phyloP scores from a whole-genome alignment of 2,797 vertebrate genomes.

The Lemur catta region DNA sequence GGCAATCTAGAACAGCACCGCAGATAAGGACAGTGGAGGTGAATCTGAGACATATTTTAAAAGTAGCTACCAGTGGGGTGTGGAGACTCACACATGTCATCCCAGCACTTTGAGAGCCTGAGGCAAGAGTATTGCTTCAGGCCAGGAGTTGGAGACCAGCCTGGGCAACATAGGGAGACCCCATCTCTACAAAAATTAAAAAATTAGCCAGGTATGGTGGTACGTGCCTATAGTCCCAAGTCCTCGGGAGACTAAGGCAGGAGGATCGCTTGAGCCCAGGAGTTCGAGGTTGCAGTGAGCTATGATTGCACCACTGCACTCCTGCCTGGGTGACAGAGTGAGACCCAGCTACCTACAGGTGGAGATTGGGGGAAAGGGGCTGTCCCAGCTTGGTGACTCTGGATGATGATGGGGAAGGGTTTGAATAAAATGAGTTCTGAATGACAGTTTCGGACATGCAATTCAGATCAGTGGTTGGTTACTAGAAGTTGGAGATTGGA shows the following conservation, averaged over 20 bases:
- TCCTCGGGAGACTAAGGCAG: too few relatives aligned
- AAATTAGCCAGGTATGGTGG: neutral
- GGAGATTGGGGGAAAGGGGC: too few relatives aligned
- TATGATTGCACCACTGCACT: too few relatives aligned
- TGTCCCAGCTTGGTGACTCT: neutral
- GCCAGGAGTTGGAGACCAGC: neutral
- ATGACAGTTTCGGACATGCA: neutral
- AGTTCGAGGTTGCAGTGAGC: too few relatives aligned
- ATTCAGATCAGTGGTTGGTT: neutral
- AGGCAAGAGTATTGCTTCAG: neutral
- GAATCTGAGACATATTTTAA: neutral
- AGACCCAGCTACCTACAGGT: too few relatives aligned
- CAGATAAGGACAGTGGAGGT: too few relatives aligned
- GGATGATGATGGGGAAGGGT: too few relatives aligned
- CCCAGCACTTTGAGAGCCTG: neutral
- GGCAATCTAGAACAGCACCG: fast-evolving
- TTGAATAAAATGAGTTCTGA: neutral
- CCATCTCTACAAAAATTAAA: neutral
- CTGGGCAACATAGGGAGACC: neutral
- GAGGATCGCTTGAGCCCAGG: too few relatives aligned
- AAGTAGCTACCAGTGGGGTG: neutral
- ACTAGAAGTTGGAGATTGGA: neutral
- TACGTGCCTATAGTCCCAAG: too few relatives aligned
- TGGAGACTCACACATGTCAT: neutral
- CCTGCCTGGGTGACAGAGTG: too few relatives aligned